Conservation (phyloP, 1,140 invertebrate species). For the Hycleus cichorii region DNA sequence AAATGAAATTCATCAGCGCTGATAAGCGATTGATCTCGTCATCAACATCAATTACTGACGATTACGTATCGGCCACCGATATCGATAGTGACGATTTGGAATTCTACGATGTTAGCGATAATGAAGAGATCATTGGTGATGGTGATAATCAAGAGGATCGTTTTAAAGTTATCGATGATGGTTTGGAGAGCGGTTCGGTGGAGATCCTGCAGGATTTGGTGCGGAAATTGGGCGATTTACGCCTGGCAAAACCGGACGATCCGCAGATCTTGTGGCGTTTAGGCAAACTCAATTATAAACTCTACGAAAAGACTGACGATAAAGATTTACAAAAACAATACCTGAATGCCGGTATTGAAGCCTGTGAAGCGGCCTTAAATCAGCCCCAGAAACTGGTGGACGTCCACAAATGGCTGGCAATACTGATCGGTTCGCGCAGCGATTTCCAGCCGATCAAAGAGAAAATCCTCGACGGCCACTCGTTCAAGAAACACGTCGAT, state of each 20-base stretch:
- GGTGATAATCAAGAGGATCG: conserved; percentile 31
- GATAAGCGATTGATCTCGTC: conserved; percentile 3
- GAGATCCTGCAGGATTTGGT: conserved; percentile 33
- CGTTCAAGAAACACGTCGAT: conserved; percentile 67
- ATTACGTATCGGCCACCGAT: conserved; percentile 30
- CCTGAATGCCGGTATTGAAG: conserved; percentile 51
- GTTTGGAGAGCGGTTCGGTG: conserved; percentile 29
- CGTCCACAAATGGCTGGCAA: conserved; percentile 74
- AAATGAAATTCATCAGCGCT: too few relatives aligned
- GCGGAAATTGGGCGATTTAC: conserved; percentile 37
- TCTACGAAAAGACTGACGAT: conserved; percentile 45
- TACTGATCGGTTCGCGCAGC: conserved; percentile 52
- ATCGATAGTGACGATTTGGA: conserved; percentile 38
- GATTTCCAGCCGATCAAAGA: conserved; percentile 51
- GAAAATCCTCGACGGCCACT: conserved; percentile 59
- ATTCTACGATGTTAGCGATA: conserved; percentile 38
- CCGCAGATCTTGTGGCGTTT: conserved; percentile 60
- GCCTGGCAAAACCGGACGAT: conserved; percentile 40
- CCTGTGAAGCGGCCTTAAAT: conserved; percentile 52
- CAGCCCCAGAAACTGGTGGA: conserved; percentile 49
- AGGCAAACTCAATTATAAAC: conserved; percentile 55
- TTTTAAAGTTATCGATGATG: conserved; percentile 13
- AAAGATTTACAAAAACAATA: conserved; percentile 47
- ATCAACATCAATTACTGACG: conserved; percentile 19
- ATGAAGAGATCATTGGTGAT: conserved; percentile 19